A percentile compares a stretch with the other conserved stretches of the same genome.
phyloP scores from a whole-genome alignment of 2,888 invertebrate genomes.

The Scaptomyza flava region DNA sequence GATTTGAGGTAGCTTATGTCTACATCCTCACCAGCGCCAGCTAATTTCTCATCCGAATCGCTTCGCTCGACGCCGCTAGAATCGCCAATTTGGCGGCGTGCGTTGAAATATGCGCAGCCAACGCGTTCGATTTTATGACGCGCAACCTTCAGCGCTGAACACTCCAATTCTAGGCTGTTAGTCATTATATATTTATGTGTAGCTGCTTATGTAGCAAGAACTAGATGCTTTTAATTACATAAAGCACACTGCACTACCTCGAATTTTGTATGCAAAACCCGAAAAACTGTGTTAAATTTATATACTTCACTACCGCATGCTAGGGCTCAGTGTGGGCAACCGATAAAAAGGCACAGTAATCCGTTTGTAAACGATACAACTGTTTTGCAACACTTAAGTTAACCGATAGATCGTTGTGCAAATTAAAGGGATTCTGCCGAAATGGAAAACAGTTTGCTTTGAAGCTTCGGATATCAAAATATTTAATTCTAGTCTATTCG shows the following conservation, averaged over 20 bases:
- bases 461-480: background rate
- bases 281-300: conserved; percentile 51
- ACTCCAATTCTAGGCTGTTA: conserved; percentile 53
- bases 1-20: conserved; percentile 93
- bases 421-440: background rate
- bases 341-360: conserved; percentile 42
- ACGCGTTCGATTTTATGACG: conserved; percentile 72
- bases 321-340: conserved; percentile 51
- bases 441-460: background rate
- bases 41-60: conserved; percentile 80
- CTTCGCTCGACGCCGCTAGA: conserved; percentile 70
- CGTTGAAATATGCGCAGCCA: conserved; percentile 73
- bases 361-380: conserved; percentile 17
- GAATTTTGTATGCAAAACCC: conserved; percentile 50
- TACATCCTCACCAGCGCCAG: conserved; percentile 87
- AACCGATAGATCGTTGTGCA: background rate
- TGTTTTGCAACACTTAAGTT: conserved; percentile 27
- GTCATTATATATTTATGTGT: conserved; percentile 47
- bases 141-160: conserved; percentile 58
- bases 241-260: conserved; percentile 53
- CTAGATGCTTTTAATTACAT: conserved; percentile 50
- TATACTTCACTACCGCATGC: conserved; percentile 62
- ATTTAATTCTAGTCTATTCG: background rate
- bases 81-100: conserved; percentile 72
- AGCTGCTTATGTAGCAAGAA: conserved; percentile 26